Evolutionary conservation across 2,888 invertebrate species (phyloP), one percentile per base, ranked within the genome.

Genomic region (Tetragonisca angustula): DNA sequence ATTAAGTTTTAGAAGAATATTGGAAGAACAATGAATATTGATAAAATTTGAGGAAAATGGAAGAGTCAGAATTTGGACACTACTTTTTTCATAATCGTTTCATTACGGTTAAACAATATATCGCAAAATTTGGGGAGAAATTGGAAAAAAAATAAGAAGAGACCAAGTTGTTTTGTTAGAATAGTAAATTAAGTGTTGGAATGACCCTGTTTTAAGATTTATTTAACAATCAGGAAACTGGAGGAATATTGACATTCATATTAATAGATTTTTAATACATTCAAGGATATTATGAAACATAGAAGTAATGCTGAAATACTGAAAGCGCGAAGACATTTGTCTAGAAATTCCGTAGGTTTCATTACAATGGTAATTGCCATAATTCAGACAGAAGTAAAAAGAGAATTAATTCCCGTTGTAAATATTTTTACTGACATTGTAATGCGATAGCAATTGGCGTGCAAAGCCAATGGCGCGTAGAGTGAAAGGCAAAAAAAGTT

Each of bases 401-500:
- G 27, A 36, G 65, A 65, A 65, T 54, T 43, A 65, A 65, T 65
- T 43, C 43, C 49, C 15, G 67, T 27, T 19, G n/a, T 49, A 21
- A 56, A 61, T 32, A 61, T 61, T 59, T 78, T 72, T 36, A 15
- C 59, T 74, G 75, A 56, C 50, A 74, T 59, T 65, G 65, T 50
- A 74, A 78, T 67, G 78, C 65, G 11, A 64, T 79, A 64, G 76
- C 69, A 64, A 59, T 43, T 36, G 17, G 19, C 65, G 17, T n/a
- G 52, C 36, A 36, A 61, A 54, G 50, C 24, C 74, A 36, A 68
- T 36, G 36, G 50, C 43, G 75, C 32, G 61, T 62, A 52, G 61
- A 62, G 75, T 79, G 79, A 79, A 79, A 79, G 75, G 76, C 17
- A 61, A 62, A 71, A 73, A 62, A 81, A 62, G 59, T n/a, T 11